Evolutionary conservation across 2,888 invertebrate genomes (phyloP), one percentile per base, ranked within the genome.

Genomic region (Catocala nupta): DNA sequence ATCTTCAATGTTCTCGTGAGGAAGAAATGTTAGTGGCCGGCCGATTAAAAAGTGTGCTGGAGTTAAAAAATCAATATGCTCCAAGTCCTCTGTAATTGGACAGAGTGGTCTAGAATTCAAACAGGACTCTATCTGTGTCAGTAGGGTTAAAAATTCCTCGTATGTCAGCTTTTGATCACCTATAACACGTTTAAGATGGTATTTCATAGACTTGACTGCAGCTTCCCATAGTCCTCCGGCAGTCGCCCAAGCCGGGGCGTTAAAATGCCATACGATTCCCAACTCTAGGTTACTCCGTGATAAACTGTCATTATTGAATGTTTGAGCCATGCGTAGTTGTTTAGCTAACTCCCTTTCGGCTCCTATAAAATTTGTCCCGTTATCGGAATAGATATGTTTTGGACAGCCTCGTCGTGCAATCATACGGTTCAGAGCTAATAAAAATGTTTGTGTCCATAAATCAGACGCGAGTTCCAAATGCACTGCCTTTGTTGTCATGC

Each of bases 341-440:
- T 9, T n/a, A 36, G 10, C 16, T 25, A 59, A 9, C 1, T 8
- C 13, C 13, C 48, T 53, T 3, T 25, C 12, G 5, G 57, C 57
- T 4, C 57, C 50, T 5, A 57, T 44, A 43, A 57, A 57, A 12
- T 57, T 57, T 6, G 54, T 59, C 7, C 59, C 54, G 11, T 49
- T 48, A 42, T 59, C 59, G 9, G 49, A 49, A 34, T 54, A 59
- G 8, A 59, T 42, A 33, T 54, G 42, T 9, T 43, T 54, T 1
- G 59, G 59, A 3, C 43, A 13, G 25, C 59, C 59, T 5, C 59
- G 42, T 5, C 59, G 11, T 4, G 59, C 47, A 13, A 12, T 25
- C 10, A 59, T 3, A 2, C 59, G 7, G 8, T 43, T 39, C 5
- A 59, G 43, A 3, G 59, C 43, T 43, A n/a, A 10, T 11, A 43